Conservation (phyloP, 92 coral and sea anemone species). For the Bergia sp. region DNA sequence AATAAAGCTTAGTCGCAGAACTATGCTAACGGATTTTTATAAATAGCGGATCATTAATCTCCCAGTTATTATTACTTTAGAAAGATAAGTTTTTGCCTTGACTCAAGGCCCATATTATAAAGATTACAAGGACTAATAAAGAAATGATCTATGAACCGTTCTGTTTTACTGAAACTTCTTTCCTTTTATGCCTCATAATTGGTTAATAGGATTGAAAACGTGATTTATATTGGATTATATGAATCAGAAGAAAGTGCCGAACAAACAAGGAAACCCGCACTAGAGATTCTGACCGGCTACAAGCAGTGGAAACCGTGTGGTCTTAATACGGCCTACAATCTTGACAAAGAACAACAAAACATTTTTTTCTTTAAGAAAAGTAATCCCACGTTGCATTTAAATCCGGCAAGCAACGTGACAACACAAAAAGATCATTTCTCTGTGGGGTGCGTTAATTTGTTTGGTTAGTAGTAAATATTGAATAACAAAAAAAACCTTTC, state of each 20-base stretch:
- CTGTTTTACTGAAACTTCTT: neutral
- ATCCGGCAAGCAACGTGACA: slow-evolving; percentile 10
- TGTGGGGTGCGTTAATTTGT: neutral
- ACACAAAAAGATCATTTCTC: neutral
- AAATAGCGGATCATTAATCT: too few species aligned
- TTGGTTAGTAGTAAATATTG: neutral
- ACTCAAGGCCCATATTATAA: too few species aligned
- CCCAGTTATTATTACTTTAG: too few species aligned
- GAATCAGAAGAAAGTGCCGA: slow-evolving; percentile 28
- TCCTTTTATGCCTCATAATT: neutral
- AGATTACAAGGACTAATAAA: too few species aligned
- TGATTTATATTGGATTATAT: neutral
- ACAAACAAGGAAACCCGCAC: slow-evolving; percentile 37
- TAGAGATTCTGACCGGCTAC: neutral
- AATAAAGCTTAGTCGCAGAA: too few species aligned
- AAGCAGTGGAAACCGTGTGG: neutral
- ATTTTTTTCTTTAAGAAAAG: neutral
- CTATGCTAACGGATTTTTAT: too few species aligned
- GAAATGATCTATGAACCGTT: neutral
- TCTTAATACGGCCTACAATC: neutral
- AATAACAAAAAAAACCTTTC: neutral
- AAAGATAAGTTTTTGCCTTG: too few species aligned
- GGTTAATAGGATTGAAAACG: neutral
- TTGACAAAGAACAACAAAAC: neutral
- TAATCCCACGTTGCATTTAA: neutral